phyloP scores from a whole-genome alignment of 1,140 invertebrate species.

The Habropoda laboriosa region DNA sequence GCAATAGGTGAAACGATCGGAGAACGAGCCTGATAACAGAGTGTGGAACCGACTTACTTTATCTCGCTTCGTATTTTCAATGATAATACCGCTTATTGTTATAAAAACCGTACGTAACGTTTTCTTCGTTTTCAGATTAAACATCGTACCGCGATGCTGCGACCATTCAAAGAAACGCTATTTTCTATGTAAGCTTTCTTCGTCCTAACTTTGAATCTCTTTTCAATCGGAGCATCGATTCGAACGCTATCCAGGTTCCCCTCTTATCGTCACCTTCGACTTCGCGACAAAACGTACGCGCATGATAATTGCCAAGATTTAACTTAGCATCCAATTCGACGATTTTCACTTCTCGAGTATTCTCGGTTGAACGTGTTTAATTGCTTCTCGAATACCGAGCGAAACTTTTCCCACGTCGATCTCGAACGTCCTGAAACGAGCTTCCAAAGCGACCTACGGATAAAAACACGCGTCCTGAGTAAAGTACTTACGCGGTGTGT shows the following conservation, averaged over 20 bases:
- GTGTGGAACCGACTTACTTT: neutral
- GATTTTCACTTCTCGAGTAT: conserved; percentile 29
- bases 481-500: too few species aligned
- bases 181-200: conserved; percentile 17
- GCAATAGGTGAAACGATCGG: neutral
- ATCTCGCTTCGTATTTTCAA: conserved; percentile 29
- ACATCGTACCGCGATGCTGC: neutral
- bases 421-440: neutral
- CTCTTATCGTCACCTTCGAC: too few species aligned
- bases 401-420: conserved; percentile 15
- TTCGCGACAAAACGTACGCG: neutral
- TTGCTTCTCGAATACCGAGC: conserved; percentile 32
- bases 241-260: too few species aligned
- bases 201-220: neutral
- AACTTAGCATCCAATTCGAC: conserved; percentile 13
- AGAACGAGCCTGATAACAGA: conserved; percentile 9
- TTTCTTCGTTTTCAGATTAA: conserved; percentile 26
- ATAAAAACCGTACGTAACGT: conserved; percentile 16
- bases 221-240: conserved; percentile 14
- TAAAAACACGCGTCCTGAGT: neutral
- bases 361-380: conserved; percentile 39
- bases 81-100: conserved; percentile 37
- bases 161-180: conserved; percentile 2
- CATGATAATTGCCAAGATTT: conserved; percentile 34
- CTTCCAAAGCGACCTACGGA: neutral